These are phyloP conservation scores for Coecobrya sp. DNA, from an alignment of 2,888 invertebrate genomes.

Conservation along the genomic window DNA sequence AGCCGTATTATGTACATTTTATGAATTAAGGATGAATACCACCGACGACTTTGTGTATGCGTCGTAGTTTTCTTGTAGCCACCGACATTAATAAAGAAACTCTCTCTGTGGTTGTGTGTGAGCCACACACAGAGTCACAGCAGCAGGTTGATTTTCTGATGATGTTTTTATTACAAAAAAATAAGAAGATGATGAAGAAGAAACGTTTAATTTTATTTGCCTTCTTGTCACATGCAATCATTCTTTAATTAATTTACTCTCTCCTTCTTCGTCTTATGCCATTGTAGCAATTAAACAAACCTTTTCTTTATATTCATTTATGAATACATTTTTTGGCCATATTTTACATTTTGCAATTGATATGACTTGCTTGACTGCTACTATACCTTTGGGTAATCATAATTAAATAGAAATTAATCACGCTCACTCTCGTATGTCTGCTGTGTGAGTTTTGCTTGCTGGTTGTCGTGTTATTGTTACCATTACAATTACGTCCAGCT, in stretches of 20 bases:
- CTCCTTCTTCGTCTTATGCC: neutral
- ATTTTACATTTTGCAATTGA: neutral
- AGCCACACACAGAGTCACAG: slow-evolving; percentile 62
- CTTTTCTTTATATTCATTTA: neutral
- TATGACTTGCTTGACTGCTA: neutral
- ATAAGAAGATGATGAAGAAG: neutral
- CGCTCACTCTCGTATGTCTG: neutral
- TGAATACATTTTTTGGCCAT: neutral
- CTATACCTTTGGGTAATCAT: neutral
- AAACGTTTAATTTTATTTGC: slow-evolving; percentile 5
- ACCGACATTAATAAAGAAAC: neutral
- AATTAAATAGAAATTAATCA: slow-evolving; percentile 13
- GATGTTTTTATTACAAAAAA: slow-evolving; percentile 33
- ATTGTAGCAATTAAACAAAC: slow-evolving; percentile 6
- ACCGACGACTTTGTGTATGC: neutral
- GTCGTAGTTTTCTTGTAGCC: too few species aligned
- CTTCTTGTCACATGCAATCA: slow-evolving; percentile 40
- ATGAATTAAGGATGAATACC: neutral
- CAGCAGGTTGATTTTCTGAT: slow-evolving; percentile 53
- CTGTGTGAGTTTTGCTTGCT: neutral
- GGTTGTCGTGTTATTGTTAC: neutral
- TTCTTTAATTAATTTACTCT: slow-evolving; percentile 45
- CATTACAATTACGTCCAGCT: too few species aligned
- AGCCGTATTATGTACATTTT: slow-evolving; percentile 8
- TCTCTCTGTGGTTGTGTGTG: neutral